Conservation (phyloP, 2,113 vertebrate genomes). For the Notarius quadriscutis region DNA sequence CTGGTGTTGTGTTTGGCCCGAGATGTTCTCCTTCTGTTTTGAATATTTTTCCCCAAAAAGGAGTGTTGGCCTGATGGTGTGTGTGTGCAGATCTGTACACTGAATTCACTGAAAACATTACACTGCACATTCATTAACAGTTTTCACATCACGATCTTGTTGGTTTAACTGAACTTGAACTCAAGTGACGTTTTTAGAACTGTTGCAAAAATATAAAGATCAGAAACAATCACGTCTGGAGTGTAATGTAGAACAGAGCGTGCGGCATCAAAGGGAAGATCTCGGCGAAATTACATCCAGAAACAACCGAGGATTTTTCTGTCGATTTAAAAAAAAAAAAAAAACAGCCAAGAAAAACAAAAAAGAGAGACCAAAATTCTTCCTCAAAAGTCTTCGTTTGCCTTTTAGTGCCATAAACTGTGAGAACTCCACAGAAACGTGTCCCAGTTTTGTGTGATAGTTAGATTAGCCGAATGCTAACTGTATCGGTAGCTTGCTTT, state of each 20-base stretch:
- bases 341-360: neutral
- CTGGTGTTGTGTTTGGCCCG: neutral
- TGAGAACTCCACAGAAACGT: neutral
- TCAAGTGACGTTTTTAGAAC: neutral
- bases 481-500: neutral
- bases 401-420: neutral
- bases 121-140: neutral
- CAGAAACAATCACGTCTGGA: neutral
- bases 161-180: neutral
- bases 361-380: neutral
- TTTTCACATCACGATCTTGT: neutral
- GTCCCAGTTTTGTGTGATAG: neutral
- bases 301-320: neutral
- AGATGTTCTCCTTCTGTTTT: neutral
- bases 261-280: neutral
- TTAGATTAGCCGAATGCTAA: neutral
- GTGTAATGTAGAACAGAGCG: constrained; percentile 7
- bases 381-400: neutral
- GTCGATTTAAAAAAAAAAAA: neutral
- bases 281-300: neutral
- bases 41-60: neutral
- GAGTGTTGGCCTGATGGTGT: neutral
- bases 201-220: neutral
- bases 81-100: neutral
- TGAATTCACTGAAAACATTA: neutral